Conservation (phyloP, 2,888 invertebrate species). For the Sarcophaga caerulescens region DNA sequence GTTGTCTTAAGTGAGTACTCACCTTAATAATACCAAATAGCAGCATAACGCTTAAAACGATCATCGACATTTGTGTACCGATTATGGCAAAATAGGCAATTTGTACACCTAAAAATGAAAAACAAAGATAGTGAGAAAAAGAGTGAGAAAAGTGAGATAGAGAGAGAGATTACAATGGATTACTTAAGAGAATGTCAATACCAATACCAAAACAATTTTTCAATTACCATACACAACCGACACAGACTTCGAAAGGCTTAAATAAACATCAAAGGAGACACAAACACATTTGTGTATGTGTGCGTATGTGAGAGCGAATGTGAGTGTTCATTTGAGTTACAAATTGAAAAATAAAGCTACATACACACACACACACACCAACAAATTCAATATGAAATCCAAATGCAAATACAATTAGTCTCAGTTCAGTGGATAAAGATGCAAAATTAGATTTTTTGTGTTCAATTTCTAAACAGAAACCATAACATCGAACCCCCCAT, state of each 20-base stretch:
- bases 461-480: neutral
- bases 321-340: too few species aligned
- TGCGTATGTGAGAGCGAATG: too few species aligned
- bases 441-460: neutral
- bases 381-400: neutral
- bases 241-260: too few species aligned
- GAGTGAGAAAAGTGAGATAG: neutral
- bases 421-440: slow-evolving; percentile 19
- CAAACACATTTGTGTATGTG: too few species aligned
- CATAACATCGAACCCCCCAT: too few species aligned
- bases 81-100: slow-evolving; percentile 90
- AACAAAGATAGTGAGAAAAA: slow-evolving; percentile 6
- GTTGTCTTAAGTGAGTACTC: slow-evolving; percentile 76
- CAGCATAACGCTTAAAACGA: slow-evolving; percentile 86
- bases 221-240: too few species aligned
- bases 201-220: neutral
- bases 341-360: too few species aligned
- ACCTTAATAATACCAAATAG: slow-evolving; percentile 90
- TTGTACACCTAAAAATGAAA: slow-evolving; percentile 86
- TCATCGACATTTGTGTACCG: slow-evolving; percentile 90
- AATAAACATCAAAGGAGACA: too few species aligned
- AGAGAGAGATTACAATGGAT: neutral
- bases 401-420: slow-evolving; percentile 26
- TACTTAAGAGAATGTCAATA: neutral
- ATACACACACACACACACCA: too few species aligned